phyloP scores from a whole-genome alignment of 2,113 vertebrate species.

The Sebastes fasciatus region DNA sequence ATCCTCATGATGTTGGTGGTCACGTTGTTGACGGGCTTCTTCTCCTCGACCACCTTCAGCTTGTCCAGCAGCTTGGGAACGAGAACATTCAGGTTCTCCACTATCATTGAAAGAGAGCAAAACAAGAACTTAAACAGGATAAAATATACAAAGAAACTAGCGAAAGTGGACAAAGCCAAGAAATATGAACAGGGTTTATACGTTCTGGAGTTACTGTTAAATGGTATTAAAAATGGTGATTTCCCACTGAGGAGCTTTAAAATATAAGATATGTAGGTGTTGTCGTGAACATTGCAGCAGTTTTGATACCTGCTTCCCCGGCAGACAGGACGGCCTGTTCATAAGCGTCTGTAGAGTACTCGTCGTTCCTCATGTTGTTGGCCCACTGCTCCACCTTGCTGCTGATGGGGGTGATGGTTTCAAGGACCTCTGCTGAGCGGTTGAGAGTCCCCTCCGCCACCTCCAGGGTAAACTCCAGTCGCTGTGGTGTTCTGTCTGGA shows the following conservation, averaged over 20 bases:
- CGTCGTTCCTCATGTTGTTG: constrained; percentile 88
- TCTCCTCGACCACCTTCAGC: constrained; percentile 91
- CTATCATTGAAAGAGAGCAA: constrained; percentile 69
- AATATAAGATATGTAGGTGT: not conserved
- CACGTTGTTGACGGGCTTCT: constrained; percentile 92
- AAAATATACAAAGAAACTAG: not conserved
- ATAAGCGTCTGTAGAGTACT: constrained; percentile 86
- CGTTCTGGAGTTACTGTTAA: not conserved
- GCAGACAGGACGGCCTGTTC: constrained; percentile 88
- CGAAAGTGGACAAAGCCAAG: not conserved
- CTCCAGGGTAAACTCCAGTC: constrained; percentile 85
- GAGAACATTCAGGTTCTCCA: constrained; percentile 89
- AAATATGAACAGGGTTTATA: not conserved
- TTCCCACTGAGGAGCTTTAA: not conserved
- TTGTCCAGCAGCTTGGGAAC: constrained; percentile 92
- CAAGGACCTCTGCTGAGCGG: constrained; percentile 82
- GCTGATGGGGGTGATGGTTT: constrained; percentile 86
- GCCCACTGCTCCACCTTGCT: constrained; percentile 88
- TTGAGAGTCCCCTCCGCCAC: constrained; percentile 85
- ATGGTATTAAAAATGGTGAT: not conserved
- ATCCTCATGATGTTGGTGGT: constrained; percentile 93
- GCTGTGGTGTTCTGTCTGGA: constrained; percentile 84
- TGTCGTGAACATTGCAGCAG: not conserved
- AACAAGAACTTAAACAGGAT: not conserved
- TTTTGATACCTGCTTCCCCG: constrained; percentile 88